Evolutionary conservation across 2,797 vertebrate genomes (phyloP).

Genomic region (Spatula clypeata): DNA sequence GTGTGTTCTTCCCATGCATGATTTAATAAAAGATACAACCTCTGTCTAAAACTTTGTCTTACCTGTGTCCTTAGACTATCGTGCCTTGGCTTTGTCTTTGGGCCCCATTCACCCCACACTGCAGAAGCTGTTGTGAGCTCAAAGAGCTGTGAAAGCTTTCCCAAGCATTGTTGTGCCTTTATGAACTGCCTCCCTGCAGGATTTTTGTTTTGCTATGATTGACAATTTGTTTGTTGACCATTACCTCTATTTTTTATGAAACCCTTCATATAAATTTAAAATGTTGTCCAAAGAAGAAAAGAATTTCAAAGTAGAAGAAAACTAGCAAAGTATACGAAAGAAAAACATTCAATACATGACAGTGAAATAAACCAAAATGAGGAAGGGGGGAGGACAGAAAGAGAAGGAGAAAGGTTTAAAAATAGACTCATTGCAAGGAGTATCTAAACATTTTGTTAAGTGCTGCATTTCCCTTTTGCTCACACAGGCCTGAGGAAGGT

Average conservation of each 20-base stretch:
- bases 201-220: not conserved
- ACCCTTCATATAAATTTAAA: not conserved
- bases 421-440: constrained; percentile 25
- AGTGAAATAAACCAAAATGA: constrained; percentile 16
- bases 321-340: not conserved
- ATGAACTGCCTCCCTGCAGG: not conserved
- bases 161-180: accelerated
- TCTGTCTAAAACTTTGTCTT: not conserved
- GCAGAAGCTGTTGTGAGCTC: not conserved
- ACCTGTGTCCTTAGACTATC: not conserved
- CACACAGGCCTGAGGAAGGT: constrained; percentile 49
- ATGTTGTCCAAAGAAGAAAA: not conserved
- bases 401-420: constrained; percentile 30
- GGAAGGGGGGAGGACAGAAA: not conserved
- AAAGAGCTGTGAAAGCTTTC: not conserved
- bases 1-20: not conserved
- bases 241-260: too few species aligned
- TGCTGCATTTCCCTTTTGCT: constrained; percentile 25
- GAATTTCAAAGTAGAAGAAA: constrained; percentile 10
- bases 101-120: not conserved
- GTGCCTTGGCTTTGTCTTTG: not conserved
- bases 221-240: not conserved
- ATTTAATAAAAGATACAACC: not conserved
- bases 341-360: not conserved
- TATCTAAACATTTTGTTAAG: constrained; percentile 54